These are phyloP conservation scores for Scotopteryx bipunctaria DNA, from an alignment of 2,888 invertebrate species.

Conservation along the genomic window DNA sequence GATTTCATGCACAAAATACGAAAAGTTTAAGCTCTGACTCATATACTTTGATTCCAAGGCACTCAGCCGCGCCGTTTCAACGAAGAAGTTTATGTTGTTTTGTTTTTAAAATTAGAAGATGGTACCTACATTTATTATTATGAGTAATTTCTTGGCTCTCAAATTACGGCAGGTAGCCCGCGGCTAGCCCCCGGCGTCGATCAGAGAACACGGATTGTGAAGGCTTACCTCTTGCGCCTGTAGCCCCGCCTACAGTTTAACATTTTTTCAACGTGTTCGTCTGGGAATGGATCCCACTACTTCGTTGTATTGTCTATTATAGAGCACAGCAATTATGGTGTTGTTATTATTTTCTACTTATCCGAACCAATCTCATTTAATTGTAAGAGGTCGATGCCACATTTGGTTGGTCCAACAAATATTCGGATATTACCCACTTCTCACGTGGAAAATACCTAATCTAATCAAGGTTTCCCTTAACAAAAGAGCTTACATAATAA, in stretches of 20 bases:
- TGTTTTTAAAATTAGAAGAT: slow-evolving; percentile 73
- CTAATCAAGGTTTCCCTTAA: slow-evolving; percentile 20
- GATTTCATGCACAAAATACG: slow-evolving; percentile 10
- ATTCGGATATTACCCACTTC: not conserved
- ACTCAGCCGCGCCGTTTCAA: slow-evolving; percentile 48
- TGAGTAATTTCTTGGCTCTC: slow-evolving; percentile 77
- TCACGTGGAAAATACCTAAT: slow-evolving; percentile 6
- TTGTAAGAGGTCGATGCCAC: slow-evolving; percentile 32
- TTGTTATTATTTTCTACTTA: slow-evolving; percentile 60
- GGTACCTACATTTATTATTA: slow-evolving; percentile 73
- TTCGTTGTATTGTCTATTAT: slow-evolving; percentile 74
- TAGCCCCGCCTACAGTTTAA: slow-evolving; percentile 78
- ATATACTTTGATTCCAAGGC: slow-evolving; percentile 46
- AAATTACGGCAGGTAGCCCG: slow-evolving; percentile 82
- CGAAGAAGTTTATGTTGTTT: slow-evolving; percentile 56
- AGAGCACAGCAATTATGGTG: slow-evolving; percentile 65
- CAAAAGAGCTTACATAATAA: slow-evolving; percentile 17
- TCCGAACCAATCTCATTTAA: slow-evolving; percentile 32
- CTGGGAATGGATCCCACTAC: slow-evolving; percentile 70
- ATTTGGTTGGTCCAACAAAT: slow-evolving; percentile 10
- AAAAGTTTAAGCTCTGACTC: slow-evolving; percentile 49
- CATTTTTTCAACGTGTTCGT: slow-evolving; percentile 68
- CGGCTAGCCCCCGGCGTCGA: slow-evolving; percentile 64
- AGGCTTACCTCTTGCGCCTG: slow-evolving; percentile 63
- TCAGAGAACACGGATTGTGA: slow-evolving; percentile 55